A percentile compares a stretch with the other conserved stretches of the same genome.
Evolutionary conservation across 2,888 invertebrate genomes (phyloP).

Genomic region (Epirrhoe tristata): DNA sequence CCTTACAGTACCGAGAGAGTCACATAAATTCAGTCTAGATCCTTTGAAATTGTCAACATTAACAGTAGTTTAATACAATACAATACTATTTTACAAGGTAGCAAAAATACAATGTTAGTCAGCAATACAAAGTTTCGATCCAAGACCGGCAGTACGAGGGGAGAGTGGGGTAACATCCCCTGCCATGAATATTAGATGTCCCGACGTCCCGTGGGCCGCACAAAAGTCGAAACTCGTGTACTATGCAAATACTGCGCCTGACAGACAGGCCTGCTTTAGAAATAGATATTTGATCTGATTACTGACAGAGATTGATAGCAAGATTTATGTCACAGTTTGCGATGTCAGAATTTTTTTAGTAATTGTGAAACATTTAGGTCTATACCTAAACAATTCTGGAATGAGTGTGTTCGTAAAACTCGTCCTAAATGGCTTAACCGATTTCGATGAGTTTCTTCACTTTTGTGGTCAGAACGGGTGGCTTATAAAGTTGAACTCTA

Average conservation of each 20-base stretch:
- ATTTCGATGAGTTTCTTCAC: too few species aligned
- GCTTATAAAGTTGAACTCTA: too few species aligned
- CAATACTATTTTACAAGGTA: constrained; percentile 4
- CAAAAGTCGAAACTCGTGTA: constrained; percentile 57
- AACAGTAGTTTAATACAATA: not conserved
- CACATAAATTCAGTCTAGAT: too few species aligned
- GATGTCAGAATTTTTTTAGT: not conserved
- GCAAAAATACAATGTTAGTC: constrained; percentile 20
- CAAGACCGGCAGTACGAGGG: constrained; percentile 26
- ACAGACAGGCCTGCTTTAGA: constrained; percentile 24
- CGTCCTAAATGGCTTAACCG: too few species aligned
- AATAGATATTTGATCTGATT: constrained; percentile 30
- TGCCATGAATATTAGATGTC: constrained; percentile 76
- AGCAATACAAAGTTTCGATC: constrained; percentile 32
- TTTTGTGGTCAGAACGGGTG: too few species aligned
- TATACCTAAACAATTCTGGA: not conserved
- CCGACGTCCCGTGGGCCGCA: constrained; percentile 44
- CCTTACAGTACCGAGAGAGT: too few species aligned
- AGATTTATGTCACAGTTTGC: not conserved
- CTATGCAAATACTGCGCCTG: constrained; percentile 54
- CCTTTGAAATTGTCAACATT: too few species aligned
- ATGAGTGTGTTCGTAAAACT: not conserved
- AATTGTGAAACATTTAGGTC: not conserved
- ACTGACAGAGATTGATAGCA: constrained; percentile 15
- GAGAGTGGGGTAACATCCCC: constrained; percentile 48